Conservation (phyloP, 1,140 invertebrate species). For the Papilio dardanus region DNA sequence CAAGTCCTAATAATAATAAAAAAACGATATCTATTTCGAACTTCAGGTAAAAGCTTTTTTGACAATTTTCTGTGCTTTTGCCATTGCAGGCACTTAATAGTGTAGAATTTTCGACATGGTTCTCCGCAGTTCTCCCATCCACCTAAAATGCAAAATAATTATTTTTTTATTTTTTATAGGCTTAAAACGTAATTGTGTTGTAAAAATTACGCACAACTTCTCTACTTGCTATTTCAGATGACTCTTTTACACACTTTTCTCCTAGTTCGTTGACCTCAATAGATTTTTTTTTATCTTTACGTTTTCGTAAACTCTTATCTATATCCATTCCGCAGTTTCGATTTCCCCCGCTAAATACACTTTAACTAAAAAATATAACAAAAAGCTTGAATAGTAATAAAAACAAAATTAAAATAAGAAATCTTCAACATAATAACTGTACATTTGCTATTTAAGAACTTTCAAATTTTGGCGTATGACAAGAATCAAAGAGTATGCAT, state of each 20-base stretch:
- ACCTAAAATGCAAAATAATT: conserved; percentile 47
- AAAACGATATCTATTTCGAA: conserved; percentile 91
- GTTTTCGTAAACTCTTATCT: conserved; percentile 46
- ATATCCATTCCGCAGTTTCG: conserved; percentile 44
- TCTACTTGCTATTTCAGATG: conserved; percentile 45
- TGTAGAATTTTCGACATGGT: conserved; percentile 45
- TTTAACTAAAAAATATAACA: conserved; percentile 8
- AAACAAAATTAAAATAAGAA: conserved; percentile 4
- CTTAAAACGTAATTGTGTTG: neutral
- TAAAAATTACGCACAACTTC: conserved; percentile 50
- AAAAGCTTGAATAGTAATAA: conserved; percentile 13
- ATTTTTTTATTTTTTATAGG: neutral
- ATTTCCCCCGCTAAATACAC: neutral
- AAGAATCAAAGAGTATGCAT: neutral
- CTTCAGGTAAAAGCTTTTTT: conserved; percentile 81
- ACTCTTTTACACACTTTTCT: conserved; percentile 49
- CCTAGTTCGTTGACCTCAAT: conserved; percentile 65
- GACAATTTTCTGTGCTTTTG: conserved; percentile 39
- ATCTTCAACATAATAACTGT: conserved; percentile 18
- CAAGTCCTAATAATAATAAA: conserved; percentile 86
- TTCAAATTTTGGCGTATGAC: conserved; percentile 18
- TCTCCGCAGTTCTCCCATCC: conserved; percentile 59
- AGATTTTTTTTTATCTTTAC: conserved; percentile 51
- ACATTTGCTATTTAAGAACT: conserved; percentile 7
- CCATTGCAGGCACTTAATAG: conserved; percentile 21